Base-by-base conservation (phyloP, 2,113 vertebrate species). In the Phasianus colchicus region DNA sequence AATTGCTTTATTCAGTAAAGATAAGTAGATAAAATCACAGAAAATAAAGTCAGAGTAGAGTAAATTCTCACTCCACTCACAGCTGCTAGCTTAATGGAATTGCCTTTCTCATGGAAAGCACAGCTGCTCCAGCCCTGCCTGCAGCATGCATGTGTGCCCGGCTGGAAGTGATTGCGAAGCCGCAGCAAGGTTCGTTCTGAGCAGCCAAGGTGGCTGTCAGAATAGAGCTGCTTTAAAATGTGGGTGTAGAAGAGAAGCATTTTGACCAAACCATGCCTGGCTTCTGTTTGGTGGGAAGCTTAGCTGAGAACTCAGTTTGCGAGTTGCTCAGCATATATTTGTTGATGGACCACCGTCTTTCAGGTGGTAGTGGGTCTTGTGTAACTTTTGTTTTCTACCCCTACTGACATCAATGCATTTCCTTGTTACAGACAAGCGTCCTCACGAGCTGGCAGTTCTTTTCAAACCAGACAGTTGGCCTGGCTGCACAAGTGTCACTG, bases 31-130 rank as follows among this genome's bases (percentile, higher is more conserved):
- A 94, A 96, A 91, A 91, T 79, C 81, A 14, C 30, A 70, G 89
- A 83, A 95, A 96, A 96, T 83, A 79, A 93, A 96, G 89, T 88
- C 85, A 67, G 72, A 83, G 63, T 69, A 34, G 86, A 94, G 66
- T 78, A 82, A 93, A 95, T 89, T 94, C 88, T 91, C 94, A 47
- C 32, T 71, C 92, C 2, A 0, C 77, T 93, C 95, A 78, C 93
- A 96, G 91, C 91, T 97, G 97, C 85, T 96, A 67, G 74, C 67
- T 95, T 86, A 92, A 86, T 92, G 66, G 92, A 91, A 92, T 93
- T 94, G 86, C 75, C 50, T 77, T 78, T 81, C 79, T 84, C 2
- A 0, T 67, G 91, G 71, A 64, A 63, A 86, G 55, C 75, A 4
- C 93, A 88, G 91, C 91, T 95, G 91, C 80, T 95, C 61, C 88